A percentile compares a stretch with the other conserved stretches of the same genome.
Conservation (phyloP, 2,113 vertebrate species). For the Willisornis vidua region DNA sequence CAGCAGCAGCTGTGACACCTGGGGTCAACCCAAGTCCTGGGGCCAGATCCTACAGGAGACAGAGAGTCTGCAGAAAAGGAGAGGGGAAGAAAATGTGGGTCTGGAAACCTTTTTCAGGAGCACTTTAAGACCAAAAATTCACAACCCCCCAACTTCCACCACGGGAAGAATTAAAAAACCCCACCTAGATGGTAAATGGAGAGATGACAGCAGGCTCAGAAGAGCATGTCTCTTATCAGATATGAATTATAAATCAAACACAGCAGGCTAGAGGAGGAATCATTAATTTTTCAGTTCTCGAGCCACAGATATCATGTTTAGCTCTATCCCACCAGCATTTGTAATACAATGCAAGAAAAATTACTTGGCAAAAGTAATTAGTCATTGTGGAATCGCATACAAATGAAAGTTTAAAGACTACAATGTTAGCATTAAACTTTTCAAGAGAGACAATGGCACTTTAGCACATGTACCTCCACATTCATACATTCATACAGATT, state of each 20-base stretch:
- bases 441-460: neutral
- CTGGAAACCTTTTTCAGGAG: neutral
- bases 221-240: neutral
- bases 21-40: neutral
- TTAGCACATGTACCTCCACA: neutral
- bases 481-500: neutral
- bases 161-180: neutral
- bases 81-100: neutral
- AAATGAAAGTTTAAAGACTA: conserved; percentile 48
- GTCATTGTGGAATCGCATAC: neutral
- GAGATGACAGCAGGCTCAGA: neutral
- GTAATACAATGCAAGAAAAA: conserved; percentile 18
- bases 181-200: neutral
- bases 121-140: neutral
- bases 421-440: conserved; percentile 39
- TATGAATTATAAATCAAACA: conserved; percentile 56
- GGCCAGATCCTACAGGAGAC: neutral
- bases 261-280: neutral
- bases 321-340: neutral
- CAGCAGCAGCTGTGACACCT: neutral
- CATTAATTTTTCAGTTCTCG: conserved; percentile 28
- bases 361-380: neutral
- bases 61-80: neutral
- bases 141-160: neutral
- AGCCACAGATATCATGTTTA: conserved; percentile 8